phyloP scores from a whole-genome alignment of 2,797 vertebrate species.

The Rhinophrynus dorsalis region DNA sequence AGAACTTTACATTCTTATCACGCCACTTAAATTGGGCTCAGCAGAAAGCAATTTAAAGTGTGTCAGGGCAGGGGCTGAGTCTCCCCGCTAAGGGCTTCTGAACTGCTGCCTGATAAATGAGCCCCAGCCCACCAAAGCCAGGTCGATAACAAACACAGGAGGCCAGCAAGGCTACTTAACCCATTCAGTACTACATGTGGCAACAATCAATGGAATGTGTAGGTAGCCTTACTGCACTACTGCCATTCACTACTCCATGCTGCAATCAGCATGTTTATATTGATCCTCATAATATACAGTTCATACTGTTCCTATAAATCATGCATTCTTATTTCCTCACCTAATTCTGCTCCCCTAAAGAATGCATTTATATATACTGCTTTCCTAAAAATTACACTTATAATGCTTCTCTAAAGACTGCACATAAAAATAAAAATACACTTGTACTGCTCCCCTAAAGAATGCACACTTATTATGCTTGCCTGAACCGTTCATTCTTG shows the following conservation, averaged over 20 bases:
- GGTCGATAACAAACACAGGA: conserved; percentile 47
- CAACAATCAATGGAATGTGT: conserved; percentile 3
- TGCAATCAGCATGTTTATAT: neutral
- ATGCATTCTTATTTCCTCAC: neutral
- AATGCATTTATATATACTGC: too few species aligned
- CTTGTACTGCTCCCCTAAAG: too few species aligned
- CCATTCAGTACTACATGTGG: neutral
- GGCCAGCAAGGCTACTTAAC: conserved; percentile 30
- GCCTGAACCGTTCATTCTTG: too few species aligned
- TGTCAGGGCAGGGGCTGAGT: conserved; percentile 51
- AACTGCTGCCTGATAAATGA: conserved; percentile 53
- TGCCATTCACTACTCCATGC: neutral
- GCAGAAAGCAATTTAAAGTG: conserved; percentile 57
- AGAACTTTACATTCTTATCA: conserved; percentile 53
- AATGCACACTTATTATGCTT: too few species aligned
- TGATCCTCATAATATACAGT: neutral
- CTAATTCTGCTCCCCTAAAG: neutral
- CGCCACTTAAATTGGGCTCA: conserved; percentile 53
- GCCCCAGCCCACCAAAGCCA: conserved; percentile 39
- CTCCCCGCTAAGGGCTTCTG: conserved; percentile 49
- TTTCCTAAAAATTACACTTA: too few species aligned
- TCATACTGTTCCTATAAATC: neutral
- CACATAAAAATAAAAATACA: too few species aligned
- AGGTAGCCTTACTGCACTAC: neutral
- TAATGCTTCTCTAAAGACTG: too few species aligned